Evolutionary conservation across 2,113 vertebrate species (phyloP), one percentile per base, ranked within the genome.

Genomic region (Poeciliopsis prolifica): DNA sequence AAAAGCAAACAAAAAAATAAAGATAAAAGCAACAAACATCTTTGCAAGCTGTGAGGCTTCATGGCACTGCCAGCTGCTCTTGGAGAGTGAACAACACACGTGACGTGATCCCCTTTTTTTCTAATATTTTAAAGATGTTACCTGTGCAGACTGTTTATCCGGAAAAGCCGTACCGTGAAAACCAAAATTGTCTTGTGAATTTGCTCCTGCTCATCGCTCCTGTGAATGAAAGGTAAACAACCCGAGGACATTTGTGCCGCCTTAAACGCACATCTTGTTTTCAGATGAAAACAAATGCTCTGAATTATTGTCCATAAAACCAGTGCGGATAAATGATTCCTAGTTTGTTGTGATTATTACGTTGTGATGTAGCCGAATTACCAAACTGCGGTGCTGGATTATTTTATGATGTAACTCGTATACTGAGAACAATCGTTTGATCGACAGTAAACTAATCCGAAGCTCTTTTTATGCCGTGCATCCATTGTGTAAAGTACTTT

Each of bases 21-120:
- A 15, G 22, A 26, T 26, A 30, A 72, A 66, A 75, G 75, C 79
- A 89, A 84, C 77, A 91, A 88, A 85, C 82, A 90, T 60, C 51
- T 61, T 65, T 5, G 66, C 64, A 75, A 67, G 62, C 70, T 78
- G 69, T 79, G 69, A 63, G 68, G 40, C 37, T 65, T 33, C 28
- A 68, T 28, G 48, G 11, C 17, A 70, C 68, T 87, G 73, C 80
- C 70, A 77, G 62, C 33, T 69, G 44, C 51, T 70, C 65, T 42
- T 44, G 61, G 71, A 76, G 40, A 68, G 40, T 66, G 51, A 67
- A 75, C 65, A 58, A 64, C 73, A 51, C 1, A 1, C 13, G 65
- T 37, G 61, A 19, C 40, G 29, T 29, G 29, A 29, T 10, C 5
- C 82, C 42, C 22, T 28, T 28, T 54, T 17, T 4, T 77, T 35